Base-by-base conservation (phyloP, 1,140 invertebrate genomes). In the Sycophaga agraensis region DNA sequence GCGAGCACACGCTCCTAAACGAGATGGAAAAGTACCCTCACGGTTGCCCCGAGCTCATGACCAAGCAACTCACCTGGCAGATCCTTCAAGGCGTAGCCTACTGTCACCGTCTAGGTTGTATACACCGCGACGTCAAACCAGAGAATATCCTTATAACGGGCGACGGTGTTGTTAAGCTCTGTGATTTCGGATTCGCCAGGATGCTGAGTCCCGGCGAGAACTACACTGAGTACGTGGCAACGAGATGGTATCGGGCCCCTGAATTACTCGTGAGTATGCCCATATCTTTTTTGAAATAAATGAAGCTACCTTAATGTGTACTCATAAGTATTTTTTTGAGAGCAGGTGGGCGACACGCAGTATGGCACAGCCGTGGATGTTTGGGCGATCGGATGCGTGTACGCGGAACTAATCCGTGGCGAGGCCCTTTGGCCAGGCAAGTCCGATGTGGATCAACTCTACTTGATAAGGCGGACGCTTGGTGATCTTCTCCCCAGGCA, bases 211-310 rank as follows among this genome's bases (percentile, higher is more conserved):
- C 95, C 1, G 95, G 94, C 7, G 97, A 98, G 84, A 96, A 97
- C 77, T 99, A 98, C 75, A 99, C 97, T 53, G 97, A 99, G 79
- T 99, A 99, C 79, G 97, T 99, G 45, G 97, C 97, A 2, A 99
- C 97, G 6, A 84, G 97, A 22, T 99, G 97, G 97, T 99, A 99
- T 79, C 84, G 97, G 55, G 92, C 96, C 14, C 96, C 95, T 0
- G 97, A 99, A 81, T 83, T 99, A 9, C 82, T 99, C 19, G 79
- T 80, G 70, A 73, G 67, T 22, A n/a, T 6, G n/a, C 7, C 16
- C n/a, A n/a, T n/a, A n/a, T n/a, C n/a, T n/a, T n/a, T n/a, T n/a
- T n/a, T n/a, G n/a, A n/a, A n/a, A n/a, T n/a, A n/a, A n/a, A n/a
- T n/a, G n/a, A n/a, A n/a, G n/a, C n/a, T n/a, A n/a, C n/a, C n/a